Evolutionary conservation across 2,888 invertebrate genomes (phyloP).

Genomic region (Eilema caniola): DNA sequence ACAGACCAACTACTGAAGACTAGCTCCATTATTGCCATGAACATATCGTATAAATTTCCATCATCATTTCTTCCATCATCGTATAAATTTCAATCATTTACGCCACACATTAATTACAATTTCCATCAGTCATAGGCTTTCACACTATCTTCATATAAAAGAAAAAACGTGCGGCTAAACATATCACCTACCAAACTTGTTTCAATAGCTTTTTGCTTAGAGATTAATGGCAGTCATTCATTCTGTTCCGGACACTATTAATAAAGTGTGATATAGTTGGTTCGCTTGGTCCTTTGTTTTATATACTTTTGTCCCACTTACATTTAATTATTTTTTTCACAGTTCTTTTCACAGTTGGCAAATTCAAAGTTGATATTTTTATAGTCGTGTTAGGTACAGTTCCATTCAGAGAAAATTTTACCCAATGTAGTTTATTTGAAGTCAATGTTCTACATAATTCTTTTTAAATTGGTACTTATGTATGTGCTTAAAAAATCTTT

Average conservation of each 20-base stretch:
- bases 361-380: neutral
- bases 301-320: neutral
- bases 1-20: too few species aligned
- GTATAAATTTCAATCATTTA: too few species aligned
- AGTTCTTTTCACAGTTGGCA: neutral
- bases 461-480: too few species aligned
- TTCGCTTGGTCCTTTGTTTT: slow-evolving; percentile 22
- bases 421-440: neutral
- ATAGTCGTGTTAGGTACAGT: neutral
- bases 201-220: slow-evolving; percentile 40
- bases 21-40: too few species aligned
- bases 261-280: slow-evolving; percentile 31
- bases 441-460: neutral
- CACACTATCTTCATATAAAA: neutral
- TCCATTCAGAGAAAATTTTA: neutral
- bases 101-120: too few species aligned
- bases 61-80: too few species aligned
- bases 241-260: slow-evolving; percentile 44
- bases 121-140: neutral
- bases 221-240: slow-evolving; percentile 47
- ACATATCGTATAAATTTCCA: too few species aligned
- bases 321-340: neutral
- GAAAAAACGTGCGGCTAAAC: neutral
- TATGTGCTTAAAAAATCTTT: too few species aligned
- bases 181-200: slow-evolving; percentile 29